Percentiles rank a stretch among this genome's conserved stretches.
These are phyloP conservation scores for Drosophila lacteicornis DNA, from an alignment of 1,140 invertebrate species.

Conservation along the genomic window DNA sequence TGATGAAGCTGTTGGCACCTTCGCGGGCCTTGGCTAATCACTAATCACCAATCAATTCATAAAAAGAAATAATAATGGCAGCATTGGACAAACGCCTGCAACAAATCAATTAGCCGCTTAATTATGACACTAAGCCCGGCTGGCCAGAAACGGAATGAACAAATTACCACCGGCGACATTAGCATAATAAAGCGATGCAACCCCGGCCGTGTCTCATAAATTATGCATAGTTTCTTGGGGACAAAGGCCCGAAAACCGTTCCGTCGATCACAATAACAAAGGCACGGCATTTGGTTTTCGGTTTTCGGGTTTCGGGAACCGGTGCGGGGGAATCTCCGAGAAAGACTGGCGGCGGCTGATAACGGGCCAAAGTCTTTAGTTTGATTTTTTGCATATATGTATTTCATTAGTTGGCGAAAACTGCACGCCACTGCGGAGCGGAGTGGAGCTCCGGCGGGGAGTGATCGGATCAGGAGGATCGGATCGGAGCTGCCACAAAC, in stretches of 20 bases:
- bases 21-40: slow-evolving; percentile 58
- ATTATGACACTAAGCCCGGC: slow-evolving; percentile 78
- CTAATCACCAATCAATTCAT: slow-evolving; percentile 75
- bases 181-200: slow-evolving; percentile 82
- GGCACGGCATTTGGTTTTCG: slow-evolving; percentile 31
- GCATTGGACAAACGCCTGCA: slow-evolving; percentile 67
- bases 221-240: slow-evolving; percentile 75
- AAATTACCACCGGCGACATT: slow-evolving; percentile 72
- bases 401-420: slow-evolving; percentile 81
- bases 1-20: slow-evolving; percentile 76
- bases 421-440: slow-evolving; percentile 61
- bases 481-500: slow-evolving; percentile 45
- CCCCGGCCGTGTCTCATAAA: slow-evolving; percentile 70
- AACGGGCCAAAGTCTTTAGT: slow-evolving; percentile 68
- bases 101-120: slow-evolving; percentile 83
- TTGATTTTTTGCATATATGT: slow-evolving; percentile 78
- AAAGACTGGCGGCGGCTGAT: slow-evolving; percentile 61
- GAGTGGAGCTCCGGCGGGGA: background rate
- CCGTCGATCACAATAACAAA: slow-evolving; percentile 28
- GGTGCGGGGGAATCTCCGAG: slow-evolving; percentile 49
- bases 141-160: slow-evolving; percentile 71
- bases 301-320: slow-evolving; percentile 5
- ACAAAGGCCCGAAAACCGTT: slow-evolving; percentile 75
- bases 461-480: slow-evolving; percentile 25
- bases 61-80: slow-evolving; percentile 54